Base-by-base conservation (phyloP, 2,888 invertebrate genomes). In the Horisme vitalbata region DNA sequence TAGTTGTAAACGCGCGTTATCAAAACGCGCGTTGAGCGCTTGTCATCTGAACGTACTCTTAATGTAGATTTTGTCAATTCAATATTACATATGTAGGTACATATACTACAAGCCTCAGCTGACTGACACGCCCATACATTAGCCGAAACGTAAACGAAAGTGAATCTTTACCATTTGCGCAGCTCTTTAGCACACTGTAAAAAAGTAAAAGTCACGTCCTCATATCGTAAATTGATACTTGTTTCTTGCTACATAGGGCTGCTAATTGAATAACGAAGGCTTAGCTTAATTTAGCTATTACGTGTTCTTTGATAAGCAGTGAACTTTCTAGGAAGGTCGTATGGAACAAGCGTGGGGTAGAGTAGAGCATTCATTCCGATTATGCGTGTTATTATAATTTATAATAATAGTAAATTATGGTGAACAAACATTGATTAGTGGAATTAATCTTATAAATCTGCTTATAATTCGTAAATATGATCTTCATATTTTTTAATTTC, bases 281-380 rank as follows among this genome's bases (percentile, higher is more conserved):
- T 66, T 58, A 50, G 54, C 53, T 57, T 61, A 66, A 68, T 71
- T 23, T 78, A 68, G 62, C 63, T 66, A 68, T 77, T 79, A 76
- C 72, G 68, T 61, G n/a, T n/a, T n/a, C n/a, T n/a, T n/a, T 55
- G 58, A 59, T 50, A 52, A 45, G 55, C 63, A 59, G 55, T 67
- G 62, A 71, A 78, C 86, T 86, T 87, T 86, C 86, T 71, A 74
- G 73, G 81, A 83, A 83, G 84, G 84, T 83, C 83, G 76, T 52
- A 46, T 43, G 55, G 60, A 50, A 65, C 59, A 63, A 52, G 32
- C 49, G 46, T 63, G 54, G 34, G 65, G 11, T 39, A 12, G 36
- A n/a, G 12, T 37, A 23, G 15, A 23, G 21, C 24, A 43, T 37
- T 36, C 14, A 13, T 30, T 35, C 12, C 13, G 26, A 30, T 41